Conservation (phyloP, 2,113 vertebrate species). For the Rhynchomys soricoides region DNA sequence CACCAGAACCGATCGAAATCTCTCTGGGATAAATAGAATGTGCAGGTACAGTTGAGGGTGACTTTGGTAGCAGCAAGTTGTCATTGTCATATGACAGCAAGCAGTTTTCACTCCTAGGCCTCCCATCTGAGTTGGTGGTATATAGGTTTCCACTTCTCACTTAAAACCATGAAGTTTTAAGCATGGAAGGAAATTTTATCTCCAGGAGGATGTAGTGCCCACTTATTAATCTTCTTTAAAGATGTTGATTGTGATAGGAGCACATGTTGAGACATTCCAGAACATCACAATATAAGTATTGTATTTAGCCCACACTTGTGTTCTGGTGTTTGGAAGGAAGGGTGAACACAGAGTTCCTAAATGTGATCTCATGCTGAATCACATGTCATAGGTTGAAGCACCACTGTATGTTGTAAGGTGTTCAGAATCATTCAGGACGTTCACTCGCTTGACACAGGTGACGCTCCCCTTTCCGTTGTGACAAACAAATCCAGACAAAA, state of each 20-base stretch:
- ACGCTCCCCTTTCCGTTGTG: background rate
- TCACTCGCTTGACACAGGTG: background rate
- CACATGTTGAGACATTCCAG: background rate
- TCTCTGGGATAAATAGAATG: slow-evolving; percentile 5
- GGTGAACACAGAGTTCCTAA: background rate
- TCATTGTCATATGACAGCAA: background rate
- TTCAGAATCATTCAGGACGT: background rate
- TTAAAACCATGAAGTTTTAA: background rate
- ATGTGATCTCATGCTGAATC: background rate
- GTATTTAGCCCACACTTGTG: background rate
- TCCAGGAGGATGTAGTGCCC: background rate
- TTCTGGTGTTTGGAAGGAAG: background rate
- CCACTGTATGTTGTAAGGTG: background rate
- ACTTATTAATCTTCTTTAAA: slow-evolving; percentile 32
- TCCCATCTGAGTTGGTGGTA: background rate
- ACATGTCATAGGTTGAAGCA: background rate
- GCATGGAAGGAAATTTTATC: slow-evolving; percentile 23
- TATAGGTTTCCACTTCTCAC: background rate
- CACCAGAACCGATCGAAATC: background rate
- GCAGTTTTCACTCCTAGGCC: background rate
- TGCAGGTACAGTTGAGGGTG: background rate
- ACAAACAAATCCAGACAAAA: slow-evolving; percentile 66
- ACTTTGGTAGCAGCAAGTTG: background rate
- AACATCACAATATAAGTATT: background rate
- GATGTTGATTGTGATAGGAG: background rate